Evolutionary conservation across 2,113 vertebrate genomes (phyloP).

Genomic region (Abramis brama): DNA sequence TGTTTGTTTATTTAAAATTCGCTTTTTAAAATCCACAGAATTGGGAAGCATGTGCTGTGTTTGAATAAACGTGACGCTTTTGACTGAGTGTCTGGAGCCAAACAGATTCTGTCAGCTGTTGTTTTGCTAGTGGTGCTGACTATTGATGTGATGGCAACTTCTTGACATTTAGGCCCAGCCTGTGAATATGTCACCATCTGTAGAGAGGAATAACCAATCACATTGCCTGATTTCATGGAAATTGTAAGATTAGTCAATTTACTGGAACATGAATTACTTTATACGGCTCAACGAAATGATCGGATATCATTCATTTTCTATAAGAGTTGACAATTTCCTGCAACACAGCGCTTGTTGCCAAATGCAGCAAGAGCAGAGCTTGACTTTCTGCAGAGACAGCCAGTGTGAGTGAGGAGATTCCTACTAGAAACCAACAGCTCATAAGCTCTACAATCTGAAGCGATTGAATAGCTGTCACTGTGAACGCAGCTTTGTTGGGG

Average conservation of each 20-base stretch:
- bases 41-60: neutral
- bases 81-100: neutral
- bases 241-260: neutral
- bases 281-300: neutral
- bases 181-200: slow-evolving; percentile 23
- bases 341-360: neutral
- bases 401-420: neutral
- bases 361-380: neutral
- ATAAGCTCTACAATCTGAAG: neutral
- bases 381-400: neutral
- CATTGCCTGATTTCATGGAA: neutral
- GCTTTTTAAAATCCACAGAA: neutral
- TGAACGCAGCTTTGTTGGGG: neutral
- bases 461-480: neutral
- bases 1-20: neutral
- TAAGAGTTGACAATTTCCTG: neutral
- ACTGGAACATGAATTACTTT: neutral
- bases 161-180: slow-evolving; percentile 20
- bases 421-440: neutral
- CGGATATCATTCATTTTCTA: neutral
- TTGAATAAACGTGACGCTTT: neutral
- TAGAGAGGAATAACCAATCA: neutral
- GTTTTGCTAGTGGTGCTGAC: slow-evolving; percentile 29
- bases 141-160: slow-evolving; percentile 10
- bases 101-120: slow-evolving; percentile 40